These are phyloP conservation scores for Schlechtendalia chinensis DNA, from an alignment of 1,140 invertebrate species.

Conservation along the genomic window DNA sequence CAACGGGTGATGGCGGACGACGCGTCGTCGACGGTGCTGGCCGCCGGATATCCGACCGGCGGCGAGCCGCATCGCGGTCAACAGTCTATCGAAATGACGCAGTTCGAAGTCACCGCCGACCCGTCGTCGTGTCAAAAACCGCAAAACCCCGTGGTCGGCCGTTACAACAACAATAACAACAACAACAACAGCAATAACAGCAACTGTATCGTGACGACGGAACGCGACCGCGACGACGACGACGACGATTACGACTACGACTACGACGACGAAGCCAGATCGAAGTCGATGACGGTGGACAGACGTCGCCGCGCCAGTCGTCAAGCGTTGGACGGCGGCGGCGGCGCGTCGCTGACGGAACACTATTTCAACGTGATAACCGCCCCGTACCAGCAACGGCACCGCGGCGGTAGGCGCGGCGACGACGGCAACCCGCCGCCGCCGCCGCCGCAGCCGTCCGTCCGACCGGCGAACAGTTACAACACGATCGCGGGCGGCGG, in stretches of 20 bases:
- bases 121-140: constrained; percentile 23
- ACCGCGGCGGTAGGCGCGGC: constrained; percentile 5
- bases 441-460: background rate
- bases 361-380: constrained; percentile 7
- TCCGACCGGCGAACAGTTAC: background rate
- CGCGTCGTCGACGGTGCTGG: background rate
- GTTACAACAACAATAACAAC: constrained; percentile 54
- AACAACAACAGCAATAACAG: background rate
- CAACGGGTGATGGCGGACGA: background rate
- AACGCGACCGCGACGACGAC: background rate
- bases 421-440: background rate
- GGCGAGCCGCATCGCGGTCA: background rate
- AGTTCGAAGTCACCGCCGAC: background rate
- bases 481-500: constrained; percentile 15
- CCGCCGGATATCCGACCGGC: background rate
- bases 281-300: too few relatives aligned
- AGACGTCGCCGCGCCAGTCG: background rate
- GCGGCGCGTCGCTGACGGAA: background rate
- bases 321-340: constrained; percentile 30
- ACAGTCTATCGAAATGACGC: constrained; percentile 42
- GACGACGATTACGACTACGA: background rate
- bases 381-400: background rate
- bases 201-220: background rate
- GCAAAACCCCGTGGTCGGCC: constrained; percentile 57
- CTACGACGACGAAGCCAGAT: background rate